Percentiles rank a stretch among this genome's conserved stretches.
Conservation (phyloP, 2,797 vertebrate species). For the Notoglanidium macrostoma region DNA sequence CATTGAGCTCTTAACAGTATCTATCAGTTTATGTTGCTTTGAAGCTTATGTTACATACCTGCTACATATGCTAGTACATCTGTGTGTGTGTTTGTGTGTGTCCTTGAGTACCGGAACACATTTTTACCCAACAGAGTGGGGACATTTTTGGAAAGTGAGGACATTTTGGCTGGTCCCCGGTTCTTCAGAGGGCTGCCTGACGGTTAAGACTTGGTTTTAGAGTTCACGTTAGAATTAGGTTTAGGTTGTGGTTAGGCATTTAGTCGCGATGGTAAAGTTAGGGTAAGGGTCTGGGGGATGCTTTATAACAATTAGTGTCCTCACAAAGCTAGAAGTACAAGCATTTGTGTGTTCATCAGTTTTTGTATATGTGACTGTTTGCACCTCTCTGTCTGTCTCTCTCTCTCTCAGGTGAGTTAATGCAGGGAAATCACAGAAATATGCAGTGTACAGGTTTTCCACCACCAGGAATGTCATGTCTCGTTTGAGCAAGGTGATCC, state of each 20-base stretch:
- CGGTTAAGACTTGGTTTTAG: too few species aligned
- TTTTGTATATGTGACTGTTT: background rate
- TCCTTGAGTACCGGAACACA: too few species aligned
- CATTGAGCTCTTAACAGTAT: background rate
- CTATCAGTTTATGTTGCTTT: constrained; percentile 6
- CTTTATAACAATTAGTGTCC: too few species aligned
- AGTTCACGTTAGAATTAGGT: too few species aligned
- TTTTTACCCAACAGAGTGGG: too few species aligned
- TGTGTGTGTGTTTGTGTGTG: background rate
- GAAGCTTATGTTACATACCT: constrained; percentile 5
- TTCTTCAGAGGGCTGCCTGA: too few species aligned
- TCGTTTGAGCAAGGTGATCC: background rate
- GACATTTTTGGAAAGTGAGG: too few species aligned
- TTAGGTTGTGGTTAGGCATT: too few species aligned
- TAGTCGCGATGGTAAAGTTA: too few species aligned
- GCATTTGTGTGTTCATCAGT: background rate
- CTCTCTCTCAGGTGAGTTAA: background rate
- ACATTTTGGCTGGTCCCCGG: too few species aligned
- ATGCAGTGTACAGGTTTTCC: background rate
- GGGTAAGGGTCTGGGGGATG: too few species aligned
- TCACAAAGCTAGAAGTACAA: too few species aligned
- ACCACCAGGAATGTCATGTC: background rate
- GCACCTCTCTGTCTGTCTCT: background rate
- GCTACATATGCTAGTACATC: constrained; percentile 9
- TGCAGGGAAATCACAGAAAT: background rate